These are phyloP conservation scores for Pseudorasbora parva DNA, from an alignment of 2,113 vertebrate genomes.

Conservation along the genomic window DNA sequence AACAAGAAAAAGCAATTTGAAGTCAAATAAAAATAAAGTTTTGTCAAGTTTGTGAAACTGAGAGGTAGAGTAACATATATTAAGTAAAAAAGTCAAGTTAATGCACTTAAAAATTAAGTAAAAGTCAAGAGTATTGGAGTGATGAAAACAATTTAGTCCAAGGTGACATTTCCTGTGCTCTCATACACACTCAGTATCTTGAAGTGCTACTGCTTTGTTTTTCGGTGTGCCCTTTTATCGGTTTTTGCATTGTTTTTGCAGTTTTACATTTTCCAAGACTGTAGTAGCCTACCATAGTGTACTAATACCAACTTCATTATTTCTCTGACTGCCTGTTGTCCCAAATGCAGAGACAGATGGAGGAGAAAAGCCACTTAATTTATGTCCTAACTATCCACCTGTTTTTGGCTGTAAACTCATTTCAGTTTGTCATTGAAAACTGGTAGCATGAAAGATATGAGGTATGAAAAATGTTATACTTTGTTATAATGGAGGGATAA, in stretches of 20 bases:
- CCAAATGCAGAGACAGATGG: neutral
- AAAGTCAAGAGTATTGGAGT: neutral
- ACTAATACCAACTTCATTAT: neutral
- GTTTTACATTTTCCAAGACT: neutral
- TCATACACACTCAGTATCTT: slow-evolving; percentile 6
- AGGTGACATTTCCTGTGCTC: neutral
- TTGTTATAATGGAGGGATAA: no score
- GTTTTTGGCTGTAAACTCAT: neutral
- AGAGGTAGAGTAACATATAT: neutral
- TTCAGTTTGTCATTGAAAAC: no score
- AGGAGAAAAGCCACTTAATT: slow-evolving; percentile 10
- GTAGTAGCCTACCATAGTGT: neutral
- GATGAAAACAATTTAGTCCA: neutral
- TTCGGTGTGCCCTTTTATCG: neutral
- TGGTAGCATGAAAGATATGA: no score
- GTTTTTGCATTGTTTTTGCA: slow-evolving; percentile 5
- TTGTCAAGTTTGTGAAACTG: neutral
- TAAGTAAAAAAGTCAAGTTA: neutral
- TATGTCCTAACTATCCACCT: neutral
- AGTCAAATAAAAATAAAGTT: neutral
- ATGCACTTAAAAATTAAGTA: no score
- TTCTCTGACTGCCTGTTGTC: slow-evolving; percentile 19
- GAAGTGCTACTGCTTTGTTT: slow-evolving; percentile 1
- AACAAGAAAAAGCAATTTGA: no score
- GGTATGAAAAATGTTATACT: no score